A percentile compares a stretch with the other conserved stretches of the same genome.
phyloP scores from a whole-genome alignment of 2,113 vertebrate species.

The Scomber colias region DNA sequence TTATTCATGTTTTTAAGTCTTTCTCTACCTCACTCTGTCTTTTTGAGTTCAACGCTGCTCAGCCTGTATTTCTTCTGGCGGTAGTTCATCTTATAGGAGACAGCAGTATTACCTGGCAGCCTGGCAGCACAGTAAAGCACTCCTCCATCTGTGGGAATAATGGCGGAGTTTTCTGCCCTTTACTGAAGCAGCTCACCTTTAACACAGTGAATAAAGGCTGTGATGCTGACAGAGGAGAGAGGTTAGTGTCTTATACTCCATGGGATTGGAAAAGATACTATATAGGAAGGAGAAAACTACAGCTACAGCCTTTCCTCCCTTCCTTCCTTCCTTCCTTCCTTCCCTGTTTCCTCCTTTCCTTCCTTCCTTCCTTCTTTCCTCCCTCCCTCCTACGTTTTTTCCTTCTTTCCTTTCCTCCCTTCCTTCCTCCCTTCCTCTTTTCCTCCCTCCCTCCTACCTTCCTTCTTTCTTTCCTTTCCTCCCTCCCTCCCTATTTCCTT shows the following conservation, averaged over 20 bases:
- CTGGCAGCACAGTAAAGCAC: not conserved
- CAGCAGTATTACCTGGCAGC: not conserved
- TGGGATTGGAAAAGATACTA: slow-evolving; percentile 14
- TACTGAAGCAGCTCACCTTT: slow-evolving; percentile 23
- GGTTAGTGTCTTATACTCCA: slow-evolving; percentile 2
- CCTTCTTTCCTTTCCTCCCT: no score
- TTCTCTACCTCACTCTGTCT: not conserved
- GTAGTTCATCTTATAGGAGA: not conserved
- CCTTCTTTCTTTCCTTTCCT: no score
- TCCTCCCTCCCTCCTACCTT: no score
- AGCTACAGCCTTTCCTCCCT: no score
- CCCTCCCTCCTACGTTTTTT: no score
- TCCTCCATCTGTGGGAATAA: slow-evolving; percentile 1
- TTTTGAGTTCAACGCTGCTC: not conserved
- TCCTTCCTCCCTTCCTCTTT: no score
- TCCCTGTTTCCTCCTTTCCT: no score
- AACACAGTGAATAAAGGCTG: not conserved
- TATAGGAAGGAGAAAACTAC: not conserved
- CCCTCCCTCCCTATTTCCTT: no score
- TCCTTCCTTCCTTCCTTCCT: no score
- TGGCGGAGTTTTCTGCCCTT: not conserved
- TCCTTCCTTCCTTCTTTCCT: no score
- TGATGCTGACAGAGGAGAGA: slow-evolving; percentile 22
- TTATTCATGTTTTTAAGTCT: slow-evolving; percentile 11
- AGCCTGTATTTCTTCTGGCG: not conserved